Evolutionary conservation across 2,888 invertebrate species (phyloP).

Genomic region (Cephus pygmeus): DNA sequence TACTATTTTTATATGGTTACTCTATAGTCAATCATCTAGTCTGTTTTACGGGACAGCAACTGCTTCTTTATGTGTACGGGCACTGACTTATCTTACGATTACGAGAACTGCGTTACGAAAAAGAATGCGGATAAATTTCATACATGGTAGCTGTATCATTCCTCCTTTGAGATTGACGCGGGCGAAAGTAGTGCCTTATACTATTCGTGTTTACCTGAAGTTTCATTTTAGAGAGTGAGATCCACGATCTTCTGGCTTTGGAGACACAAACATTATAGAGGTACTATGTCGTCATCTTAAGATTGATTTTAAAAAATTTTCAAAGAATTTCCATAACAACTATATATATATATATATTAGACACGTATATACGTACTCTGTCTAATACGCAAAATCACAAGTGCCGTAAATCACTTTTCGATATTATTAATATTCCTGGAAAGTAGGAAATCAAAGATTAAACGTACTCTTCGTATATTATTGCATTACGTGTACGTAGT

Average conservation of each 20-base stretch:
- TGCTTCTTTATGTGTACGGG: neutral
- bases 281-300: too few relatives aligned
- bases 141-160: neutral
- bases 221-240: neutral
- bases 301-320: neutral
- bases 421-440: neutral
- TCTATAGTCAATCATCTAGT: neutral
- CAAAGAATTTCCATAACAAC: neutral
- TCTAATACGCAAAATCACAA: neutral
- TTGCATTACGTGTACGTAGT: neutral
- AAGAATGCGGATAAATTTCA: neutral
- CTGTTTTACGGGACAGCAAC: neutral
- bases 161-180: neutral
- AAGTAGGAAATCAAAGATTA: neutral
- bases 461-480: neutral
- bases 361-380: neutral
- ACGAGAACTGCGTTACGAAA: neutral
- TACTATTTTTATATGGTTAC: neutral
- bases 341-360: too few relatives aligned
- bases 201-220: neutral
- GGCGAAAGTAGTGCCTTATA: neutral
- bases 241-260: neutral
- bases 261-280: neutral
- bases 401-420: too few relatives aligned
- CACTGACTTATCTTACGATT: neutral